A percentile compares a stretch with the other conserved stretches of the same genome.
phyloP scores from a whole-genome alignment of 1,140 invertebrate genomes.

The Drosophila sechellia region DNA sequence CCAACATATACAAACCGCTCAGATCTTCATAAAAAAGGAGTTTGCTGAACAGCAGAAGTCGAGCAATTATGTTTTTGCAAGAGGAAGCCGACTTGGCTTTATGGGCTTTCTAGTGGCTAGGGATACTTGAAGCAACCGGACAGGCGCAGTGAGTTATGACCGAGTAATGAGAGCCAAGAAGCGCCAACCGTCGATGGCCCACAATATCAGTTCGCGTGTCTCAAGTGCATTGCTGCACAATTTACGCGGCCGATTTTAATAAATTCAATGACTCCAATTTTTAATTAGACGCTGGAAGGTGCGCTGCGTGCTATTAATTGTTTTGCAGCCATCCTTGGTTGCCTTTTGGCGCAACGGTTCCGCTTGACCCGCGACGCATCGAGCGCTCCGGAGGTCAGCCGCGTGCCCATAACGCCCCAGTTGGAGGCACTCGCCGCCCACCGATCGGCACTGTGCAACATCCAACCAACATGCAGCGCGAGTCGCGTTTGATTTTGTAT shows the following conservation, averaged over 20 bases:
- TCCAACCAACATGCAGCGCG: neutral
- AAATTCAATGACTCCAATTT: conserved; percentile 83
- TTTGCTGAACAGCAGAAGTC: neutral
- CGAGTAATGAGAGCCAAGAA: conserved; percentile 50
- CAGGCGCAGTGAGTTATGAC: conserved; percentile 72
- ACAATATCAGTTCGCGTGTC: conserved; percentile 69
- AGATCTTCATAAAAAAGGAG: conserved; percentile 3
- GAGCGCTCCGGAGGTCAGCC: conserved; percentile 58
- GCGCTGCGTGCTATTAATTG: conserved; percentile 82
- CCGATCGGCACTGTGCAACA: neutral
- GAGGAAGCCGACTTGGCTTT: conserved; percentile 8
- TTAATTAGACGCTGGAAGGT: conserved; percentile 81
- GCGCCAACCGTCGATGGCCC: conserved; percentile 36
- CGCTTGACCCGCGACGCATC: conserved; percentile 69
- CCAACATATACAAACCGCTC: neutral
- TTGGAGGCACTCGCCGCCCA: neutral
- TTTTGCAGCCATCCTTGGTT: conserved; percentile 80
- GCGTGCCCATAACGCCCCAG: conserved; percentile 50
- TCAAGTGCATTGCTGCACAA: conserved; percentile 65
- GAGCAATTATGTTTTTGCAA: conserved; percentile 22
- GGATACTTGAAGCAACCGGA: conserved; percentile 43
- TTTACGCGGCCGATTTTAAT: conserved; percentile 76
- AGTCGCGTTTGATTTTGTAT: conserved; percentile 37
- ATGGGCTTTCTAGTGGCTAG: conserved; percentile 22
- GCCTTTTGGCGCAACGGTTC: conserved; percentile 83